A percentile compares a stretch with the other conserved stretches of the same genome.
Conservation (phyloP, 2,888 invertebrate genomes). For the Odontocolon sp. region DNA sequence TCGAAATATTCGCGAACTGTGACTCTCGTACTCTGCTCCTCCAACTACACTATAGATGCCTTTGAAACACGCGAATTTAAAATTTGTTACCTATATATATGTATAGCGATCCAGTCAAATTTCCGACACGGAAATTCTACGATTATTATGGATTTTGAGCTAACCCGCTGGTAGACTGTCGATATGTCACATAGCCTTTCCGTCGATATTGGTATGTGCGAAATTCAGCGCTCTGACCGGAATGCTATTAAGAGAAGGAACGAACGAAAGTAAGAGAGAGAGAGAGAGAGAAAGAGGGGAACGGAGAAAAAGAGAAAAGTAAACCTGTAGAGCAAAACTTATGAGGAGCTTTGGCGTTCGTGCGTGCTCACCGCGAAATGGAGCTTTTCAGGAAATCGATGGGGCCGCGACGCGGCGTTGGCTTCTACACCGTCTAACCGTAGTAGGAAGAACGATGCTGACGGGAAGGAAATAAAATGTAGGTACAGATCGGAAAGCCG, state of each 20-base stretch:
- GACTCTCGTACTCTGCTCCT: too few species aligned
- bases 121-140: too few species aligned
- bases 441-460: constrained; percentile 26
- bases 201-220: neutral
- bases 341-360: constrained; percentile 53
- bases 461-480: constrained; percentile 41
- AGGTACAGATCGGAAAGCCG: constrained; percentile 28
- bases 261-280: constrained; percentile 47
- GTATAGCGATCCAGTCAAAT: too few species aligned
- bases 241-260: constrained; percentile 50
- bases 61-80: neutral
- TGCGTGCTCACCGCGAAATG: constrained; percentile 56
- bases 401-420: constrained; percentile 42
- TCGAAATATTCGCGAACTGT: neutral
- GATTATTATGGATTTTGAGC: constrained; percentile 48
- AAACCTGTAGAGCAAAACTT: constrained; percentile 60
- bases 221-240: constrained; percentile 41
- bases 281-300: constrained; percentile 51
- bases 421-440: neutral
- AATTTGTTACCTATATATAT: neutral
- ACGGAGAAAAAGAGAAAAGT: constrained; percentile 46
- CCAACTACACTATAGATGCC: neutral
- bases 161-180: constrained; percentile 23
- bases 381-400: constrained; percentile 60
- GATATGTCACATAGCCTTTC: neutral